Evolutionary conservation across 2,888 invertebrate genomes (phyloP).

Genomic region (Nymphalis polychloros): DNA sequence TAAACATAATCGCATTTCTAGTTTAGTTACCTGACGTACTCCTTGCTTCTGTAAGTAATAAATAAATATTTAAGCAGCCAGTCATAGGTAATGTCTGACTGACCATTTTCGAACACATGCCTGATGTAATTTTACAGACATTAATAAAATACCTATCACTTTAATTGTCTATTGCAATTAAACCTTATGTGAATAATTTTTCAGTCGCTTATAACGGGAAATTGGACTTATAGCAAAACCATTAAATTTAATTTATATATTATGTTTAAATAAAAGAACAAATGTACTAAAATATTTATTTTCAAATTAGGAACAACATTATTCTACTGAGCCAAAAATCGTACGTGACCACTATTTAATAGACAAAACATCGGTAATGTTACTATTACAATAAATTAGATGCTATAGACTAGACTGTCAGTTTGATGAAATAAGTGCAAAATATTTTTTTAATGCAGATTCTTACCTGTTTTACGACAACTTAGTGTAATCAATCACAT

Average conservation of each 20-base stretch:
- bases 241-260: conserved; percentile 47
- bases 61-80: too few species aligned
- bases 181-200: too few species aligned
- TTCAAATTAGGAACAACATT: conserved; percentile 51
- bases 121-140: background rate
- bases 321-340: conserved; percentile 61
- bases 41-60: too few species aligned
- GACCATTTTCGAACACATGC: too few species aligned
- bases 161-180: too few species aligned
- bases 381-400: conserved; percentile 45
- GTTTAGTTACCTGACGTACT: too few species aligned
- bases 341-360: conserved; percentile 27
- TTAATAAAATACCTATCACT: background rate
- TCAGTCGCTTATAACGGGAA: conserved; percentile 1
- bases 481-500: conserved; percentile 1
- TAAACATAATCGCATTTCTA: too few species aligned
- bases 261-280: conserved; percentile 37
- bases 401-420: conserved; percentile 59
- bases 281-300: conserved; percentile 49
- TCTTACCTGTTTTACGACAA: background rate
- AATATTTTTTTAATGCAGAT: conserved; percentile 8
- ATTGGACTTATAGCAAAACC: conserved; percentile 25
- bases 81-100: too few species aligned
- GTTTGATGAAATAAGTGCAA: conserved; percentile 21
- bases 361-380: conserved; percentile 17